Percentiles rank a stretch among this genome's conserved stretches.
phyloP scores from a whole-genome alignment of 2,888 invertebrate genomes.

The Sinohyriopsis cumingii region DNA sequence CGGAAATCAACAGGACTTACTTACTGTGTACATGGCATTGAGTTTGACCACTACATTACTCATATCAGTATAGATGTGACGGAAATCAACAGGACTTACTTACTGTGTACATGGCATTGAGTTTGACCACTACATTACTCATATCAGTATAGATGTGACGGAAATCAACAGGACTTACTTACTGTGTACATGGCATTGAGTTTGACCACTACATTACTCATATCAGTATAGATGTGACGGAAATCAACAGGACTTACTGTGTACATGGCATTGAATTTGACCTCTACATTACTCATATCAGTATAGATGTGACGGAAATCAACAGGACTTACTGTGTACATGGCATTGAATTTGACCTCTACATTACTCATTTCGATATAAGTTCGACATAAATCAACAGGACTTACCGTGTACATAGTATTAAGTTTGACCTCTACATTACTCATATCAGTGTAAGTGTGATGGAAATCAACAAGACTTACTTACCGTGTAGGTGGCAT shows the following conservation, averaged over 20 bases:
- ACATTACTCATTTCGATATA: constrained; percentile 85
- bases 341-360: constrained; percentile 16
- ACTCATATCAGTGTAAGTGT: constrained; percentile 91
- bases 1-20: constrained; percentile 79
- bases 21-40: constrained; percentile 31
- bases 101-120: constrained; percentile 75
- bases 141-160: constrained; percentile 90
- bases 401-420: constrained; percentile 73
- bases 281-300: constrained; percentile 80
- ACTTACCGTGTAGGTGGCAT: constrained; percentile 71
- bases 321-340: constrained; percentile 77
- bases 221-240: constrained; percentile 88
- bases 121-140: constrained; percentile 74
- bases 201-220: constrained; percentile 76
- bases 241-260: constrained; percentile 80
- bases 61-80: constrained; percentile 82
- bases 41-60: too few species aligned
- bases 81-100: constrained; percentile 69
- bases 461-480: constrained; percentile 82
- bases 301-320: constrained; percentile 86
- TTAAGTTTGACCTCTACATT: constrained; percentile 40
- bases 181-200: constrained; percentile 21
- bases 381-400: constrained; percentile 84
- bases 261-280: constrained; percentile 16
- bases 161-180: constrained; percentile 78